Percentiles rank a stretch among this genome's conserved stretches.
Evolutionary conservation across 2,113 vertebrate species (phyloP).

Genomic region (Cyphomyrus plagiostoma): DNA sequence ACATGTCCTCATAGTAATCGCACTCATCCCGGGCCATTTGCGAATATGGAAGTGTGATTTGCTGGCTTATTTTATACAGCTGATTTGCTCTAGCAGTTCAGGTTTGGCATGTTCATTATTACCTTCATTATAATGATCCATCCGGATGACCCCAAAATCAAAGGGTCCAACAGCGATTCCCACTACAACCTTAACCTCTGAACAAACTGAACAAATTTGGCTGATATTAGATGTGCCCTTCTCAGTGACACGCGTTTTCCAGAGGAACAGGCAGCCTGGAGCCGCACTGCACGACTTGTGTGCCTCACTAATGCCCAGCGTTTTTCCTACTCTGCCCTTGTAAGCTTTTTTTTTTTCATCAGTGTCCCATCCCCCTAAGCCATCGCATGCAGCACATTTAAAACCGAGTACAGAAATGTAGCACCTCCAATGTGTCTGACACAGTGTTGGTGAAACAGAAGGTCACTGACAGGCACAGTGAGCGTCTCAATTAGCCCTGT

Average conservation of each 20-base stretch:
- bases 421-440: not conserved
- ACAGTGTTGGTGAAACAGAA: conserved; percentile 2
- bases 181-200: not conserved
- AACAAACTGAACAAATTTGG: not conserved
- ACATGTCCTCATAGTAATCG: not conserved
- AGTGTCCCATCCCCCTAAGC: not conserved
- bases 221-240: not conserved
- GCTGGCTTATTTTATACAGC: not conserved
- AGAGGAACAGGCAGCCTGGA: not conserved
- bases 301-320: not conserved
- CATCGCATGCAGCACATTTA: not conserved
- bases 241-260: not conserved
- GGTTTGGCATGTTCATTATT: not conserved
- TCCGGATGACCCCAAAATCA: not conserved
- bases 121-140: not conserved
- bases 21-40: not conserved
- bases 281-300: not conserved
- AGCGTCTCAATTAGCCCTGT: not conserved
- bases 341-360: not conserved
- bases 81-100: not conserved
- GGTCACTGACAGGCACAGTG: not conserved
- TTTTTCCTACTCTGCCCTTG: not conserved
- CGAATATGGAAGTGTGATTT: not conserved
- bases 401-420: not conserved
- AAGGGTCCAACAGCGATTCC: not conserved